These are phyloP conservation scores for Lomographa bimaculata DNA, from an alignment of 2,888 invertebrate species.

Conservation along the genomic window DNA sequence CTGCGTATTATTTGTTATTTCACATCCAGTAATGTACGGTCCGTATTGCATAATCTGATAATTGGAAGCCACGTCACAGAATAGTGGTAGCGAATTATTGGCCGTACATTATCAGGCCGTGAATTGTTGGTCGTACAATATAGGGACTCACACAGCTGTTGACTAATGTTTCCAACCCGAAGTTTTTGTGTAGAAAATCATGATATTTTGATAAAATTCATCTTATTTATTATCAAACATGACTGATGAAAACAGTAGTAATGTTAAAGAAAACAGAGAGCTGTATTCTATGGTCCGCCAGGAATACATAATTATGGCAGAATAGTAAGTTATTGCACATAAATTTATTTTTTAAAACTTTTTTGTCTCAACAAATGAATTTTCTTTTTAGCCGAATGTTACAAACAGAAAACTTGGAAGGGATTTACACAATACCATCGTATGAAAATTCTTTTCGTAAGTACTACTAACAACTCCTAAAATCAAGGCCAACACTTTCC, in stretches of 20 bases:
- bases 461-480: constrained; percentile 47
- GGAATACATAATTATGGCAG: constrained; percentile 95
- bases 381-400: constrained; percentile 89
- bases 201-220: constrained; percentile 4
- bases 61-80: no score
- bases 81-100: no score
- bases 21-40: no score
- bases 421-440: constrained; percentile 97
- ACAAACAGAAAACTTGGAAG: constrained; percentile 92
- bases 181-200: no score
- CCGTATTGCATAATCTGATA: no score
- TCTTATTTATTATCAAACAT: no score
- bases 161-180: no score
- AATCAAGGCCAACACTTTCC: constrained; percentile 1
- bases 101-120: no score
- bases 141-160: no score
- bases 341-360: not conserved
- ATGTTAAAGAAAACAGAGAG: constrained; percentile 85
- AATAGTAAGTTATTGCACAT: constrained; percentile 89
- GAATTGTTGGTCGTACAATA: no score
- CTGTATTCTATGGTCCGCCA: constrained; percentile 90
- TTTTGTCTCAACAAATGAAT: not conserved
- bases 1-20: no score
- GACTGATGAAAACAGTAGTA: constrained; percentile 57
- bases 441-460: constrained; percentile 91